A percentile compares a stretch with the other conserved stretches of the same genome.
phyloP scores from a whole-genome alignment of 2,113 vertebrate genomes.

The Heterocephalus glaber region DNA sequence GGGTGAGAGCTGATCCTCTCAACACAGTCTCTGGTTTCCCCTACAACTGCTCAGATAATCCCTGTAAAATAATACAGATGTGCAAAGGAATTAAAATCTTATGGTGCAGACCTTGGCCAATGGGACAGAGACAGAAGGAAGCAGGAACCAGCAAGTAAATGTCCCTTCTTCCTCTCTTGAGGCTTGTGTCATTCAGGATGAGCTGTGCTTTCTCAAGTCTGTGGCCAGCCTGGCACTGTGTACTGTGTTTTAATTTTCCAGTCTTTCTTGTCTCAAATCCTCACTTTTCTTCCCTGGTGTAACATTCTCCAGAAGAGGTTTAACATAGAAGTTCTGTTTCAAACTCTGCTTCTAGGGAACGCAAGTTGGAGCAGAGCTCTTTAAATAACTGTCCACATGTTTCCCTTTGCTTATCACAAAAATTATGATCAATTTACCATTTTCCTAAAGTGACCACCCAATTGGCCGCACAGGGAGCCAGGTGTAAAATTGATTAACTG shows the following conservation, averaged over 20 bases:
- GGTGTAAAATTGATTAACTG: background rate
- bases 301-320: background rate
- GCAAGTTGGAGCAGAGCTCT: background rate
- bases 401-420: background rate
- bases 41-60: background rate
- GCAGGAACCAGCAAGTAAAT: background rate
- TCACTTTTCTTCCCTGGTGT: background rate
- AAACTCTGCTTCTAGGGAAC: background rate
- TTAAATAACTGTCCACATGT: background rate
- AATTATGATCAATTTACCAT: background rate
- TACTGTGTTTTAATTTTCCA: background rate
- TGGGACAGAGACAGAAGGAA: background rate
- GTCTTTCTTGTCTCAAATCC: background rate
- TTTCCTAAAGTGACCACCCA: background rate
- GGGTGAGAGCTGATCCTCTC: fast-evolving
- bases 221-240: background rate
- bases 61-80: background rate
- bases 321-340: background rate
- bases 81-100: background rate
- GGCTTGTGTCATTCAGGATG: background rate
- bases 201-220: background rate
- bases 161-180: background rate
- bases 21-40: background rate
- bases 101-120: background rate
- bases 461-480: background rate